These are phyloP conservation scores for Hyperoplus lanceolatus DNA, from an alignment of 2,797 vertebrate species.

Conservation along the genomic window DNA sequence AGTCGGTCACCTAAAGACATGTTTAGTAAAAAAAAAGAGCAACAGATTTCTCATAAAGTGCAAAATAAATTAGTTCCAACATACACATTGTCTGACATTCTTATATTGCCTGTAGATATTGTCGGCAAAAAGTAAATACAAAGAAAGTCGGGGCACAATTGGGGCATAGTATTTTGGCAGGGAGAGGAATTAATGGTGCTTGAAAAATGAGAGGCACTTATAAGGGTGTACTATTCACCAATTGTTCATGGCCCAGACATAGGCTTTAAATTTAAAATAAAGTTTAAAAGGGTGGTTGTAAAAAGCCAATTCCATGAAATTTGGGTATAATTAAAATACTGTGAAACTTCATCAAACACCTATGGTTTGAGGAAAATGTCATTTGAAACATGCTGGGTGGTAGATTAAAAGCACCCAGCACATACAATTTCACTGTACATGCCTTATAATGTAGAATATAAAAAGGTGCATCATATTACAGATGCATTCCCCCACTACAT, in stretches of 20 bases:
- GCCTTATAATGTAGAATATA: slow-evolving; percentile 44
- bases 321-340: slow-evolving; percentile 41
- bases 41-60: slow-evolving; percentile 78
- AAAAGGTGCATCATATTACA: slow-evolving; percentile 37
- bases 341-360: slow-evolving; percentile 29
- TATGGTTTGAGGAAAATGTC: slow-evolving; percentile 19
- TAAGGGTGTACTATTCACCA: slow-evolving; percentile 68
- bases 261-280: slow-evolving; percentile 33
- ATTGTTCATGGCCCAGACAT: slow-evolving; percentile 62
- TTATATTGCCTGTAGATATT: slow-evolving; percentile 74
- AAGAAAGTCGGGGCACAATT: slow-evolving; percentile 58
- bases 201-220: slow-evolving; percentile 80
- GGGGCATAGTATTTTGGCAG: slow-evolving; percentile 62
- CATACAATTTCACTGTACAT: slow-evolving; percentile 47
- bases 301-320: slow-evolving; percentile 53
- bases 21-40: slow-evolving; percentile 66
- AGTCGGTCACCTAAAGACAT: slow-evolving; percentile 50
- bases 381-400: slow-evolving; percentile 32
- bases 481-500: slow-evolving; percentile 39
- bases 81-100: slow-evolving; percentile 81
- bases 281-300: slow-evolving; percentile 39
- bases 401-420: slow-evolving; percentile 34
- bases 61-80: slow-evolving; percentile 83
- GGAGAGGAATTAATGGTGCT: slow-evolving; percentile 67
- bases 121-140: slow-evolving; percentile 68